Base-by-base conservation (phyloP, 2,113 vertebrate species). In the Arenaria interpres region DNA sequence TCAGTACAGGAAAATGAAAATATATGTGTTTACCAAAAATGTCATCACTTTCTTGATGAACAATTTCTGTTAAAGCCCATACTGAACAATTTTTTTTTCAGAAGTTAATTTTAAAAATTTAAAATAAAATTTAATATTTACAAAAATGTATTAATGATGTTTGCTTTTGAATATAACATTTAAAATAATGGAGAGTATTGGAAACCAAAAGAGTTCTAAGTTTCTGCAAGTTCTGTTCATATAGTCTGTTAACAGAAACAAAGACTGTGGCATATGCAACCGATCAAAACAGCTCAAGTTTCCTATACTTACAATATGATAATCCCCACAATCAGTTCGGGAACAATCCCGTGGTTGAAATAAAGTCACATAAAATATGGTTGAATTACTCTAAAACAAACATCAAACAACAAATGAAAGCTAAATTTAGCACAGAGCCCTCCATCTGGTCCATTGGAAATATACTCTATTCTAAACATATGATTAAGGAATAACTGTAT, bases 281-380 rank as follows among this genome's bases (percentile, higher is more conserved):
- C 50, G 94, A 93, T 93, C 71, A 91, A 93, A 95, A 83, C 25
- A 76, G 13, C n/a, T 85, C 67, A 69, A 28, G 54, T 90, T 85
- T 94, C 54, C 50, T 62, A 20, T 67, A 74, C 37, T 76, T 87
- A 69, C 28, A 82, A 45, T 41, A 82, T 64, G 62, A 91, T 83
- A 91, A 96, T 93, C 60, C 43, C 23, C 30, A 73, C 50, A 90
- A 90, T 91, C 78, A 90, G 54, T 85, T 77, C 5, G 1, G 48
- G 94, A 74, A 88, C 28, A 91, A 91, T 77, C 54, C 24, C 8
- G 1, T 35, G 67, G 85, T 8, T 80, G 82, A 90, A 94, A 93
- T 51, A 84, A 1, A 88, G 78, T 66, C 45, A 41, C 25, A 93
- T 57, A 85, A 93, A 83, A 60, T 64, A 85, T 59, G 18, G 28